Conservation (phyloP, 1,140 invertebrate species). For the Tyrophagus putrescentiae region DNA sequence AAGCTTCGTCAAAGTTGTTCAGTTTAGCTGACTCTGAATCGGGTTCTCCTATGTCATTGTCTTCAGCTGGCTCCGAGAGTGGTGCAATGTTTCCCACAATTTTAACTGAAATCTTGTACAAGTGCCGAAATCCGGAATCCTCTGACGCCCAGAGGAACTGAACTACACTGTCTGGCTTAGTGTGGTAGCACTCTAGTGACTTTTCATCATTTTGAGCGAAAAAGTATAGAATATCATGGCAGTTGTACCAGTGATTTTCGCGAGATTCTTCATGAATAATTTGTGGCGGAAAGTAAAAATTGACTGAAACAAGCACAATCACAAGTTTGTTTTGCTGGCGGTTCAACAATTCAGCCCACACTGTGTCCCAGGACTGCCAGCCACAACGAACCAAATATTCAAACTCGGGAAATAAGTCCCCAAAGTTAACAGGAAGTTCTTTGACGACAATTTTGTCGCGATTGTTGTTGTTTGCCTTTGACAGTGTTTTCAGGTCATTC, state of each 20-base stretch:
- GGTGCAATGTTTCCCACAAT: conserved; percentile 21
- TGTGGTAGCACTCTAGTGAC: neutral
- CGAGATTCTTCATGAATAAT: conserved; percentile 53
- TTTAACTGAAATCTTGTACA: conserved; percentile 57
- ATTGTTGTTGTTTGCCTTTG: neutral
- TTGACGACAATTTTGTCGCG: neutral
- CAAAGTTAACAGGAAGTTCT: conserved; percentile 54
- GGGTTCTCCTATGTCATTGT: neutral
- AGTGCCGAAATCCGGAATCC: conserved; percentile 73
- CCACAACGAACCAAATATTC: conserved; percentile 85
- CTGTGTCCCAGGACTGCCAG: conserved; percentile 75
- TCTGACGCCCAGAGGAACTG: conserved; percentile 84
- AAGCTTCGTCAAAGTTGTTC: no score
- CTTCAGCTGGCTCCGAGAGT: neutral
- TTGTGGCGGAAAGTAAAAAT: conserved; percentile 33
- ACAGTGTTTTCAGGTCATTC: neutral
- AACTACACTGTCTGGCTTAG: conserved; percentile 31
- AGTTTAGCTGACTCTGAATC: neutral
- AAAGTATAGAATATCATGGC: conserved; percentile 75
- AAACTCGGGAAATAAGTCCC: conserved; percentile 65
- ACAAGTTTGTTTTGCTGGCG: conserved; percentile 66
- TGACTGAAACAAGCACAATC: conserved; percentile 36
- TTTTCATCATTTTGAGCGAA: conserved; percentile 45
- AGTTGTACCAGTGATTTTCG: conserved; percentile 64
- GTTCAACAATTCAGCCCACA: conserved; percentile 76